Evolutionary conservation across 2,888 invertebrate genomes (phyloP), one percentile per base, ranked within the genome.

Genomic region (Caenorhabditis japonica): DNA sequence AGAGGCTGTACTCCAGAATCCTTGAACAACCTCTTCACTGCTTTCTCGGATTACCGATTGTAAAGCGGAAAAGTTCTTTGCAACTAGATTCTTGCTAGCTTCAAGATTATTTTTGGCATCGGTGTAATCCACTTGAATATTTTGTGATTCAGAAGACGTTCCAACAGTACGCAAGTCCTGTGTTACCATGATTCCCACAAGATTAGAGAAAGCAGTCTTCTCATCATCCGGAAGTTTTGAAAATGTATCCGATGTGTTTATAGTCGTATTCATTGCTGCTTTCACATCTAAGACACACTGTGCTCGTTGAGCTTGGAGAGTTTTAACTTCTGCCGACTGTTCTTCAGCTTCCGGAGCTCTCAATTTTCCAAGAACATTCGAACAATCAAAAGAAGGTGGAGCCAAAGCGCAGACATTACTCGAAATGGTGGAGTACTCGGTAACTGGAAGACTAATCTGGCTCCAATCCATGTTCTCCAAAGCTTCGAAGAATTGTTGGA

Each of bases 1-100:
- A 13, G 53, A 25, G 30, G 61, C 69, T 25, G 60, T 60, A 25
- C 43, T 62, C 74, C 74, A 74, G 51, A 74, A 74, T 59, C 69
- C 74, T 59, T 58, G 62, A 25, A 62, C 41, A 2, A 69, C 27
- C 43, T 74, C 74, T 59, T 74, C 74, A 36, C 44, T 43, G 30
- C 30, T 30, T 30, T 30, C 30, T 7, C 30, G 30, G 7, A 30
- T 5, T 10, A 7, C 30, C 10, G 30, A 30, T 30, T 30, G 5
- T 10, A 30, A 30, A 10, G 30, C 30, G 30, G 30, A 30, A 7
- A 5, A 10, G 30, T 30, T 30, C 30, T 30, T 30, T 5, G 5
- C 30, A 10, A 30, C 30, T 5, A 30, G 30, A 5, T 30, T 5
- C 30, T 10, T 30, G 30, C 30, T 30, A 10, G 51, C n/a, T 36